A percentile compares a stretch with the other conserved stretches of the same genome.
These are phyloP conservation scores for Aphelenchoides fujianensis DNA, from an alignment of 1,140 invertebrate genomes.

Conservation along the genomic window DNA sequence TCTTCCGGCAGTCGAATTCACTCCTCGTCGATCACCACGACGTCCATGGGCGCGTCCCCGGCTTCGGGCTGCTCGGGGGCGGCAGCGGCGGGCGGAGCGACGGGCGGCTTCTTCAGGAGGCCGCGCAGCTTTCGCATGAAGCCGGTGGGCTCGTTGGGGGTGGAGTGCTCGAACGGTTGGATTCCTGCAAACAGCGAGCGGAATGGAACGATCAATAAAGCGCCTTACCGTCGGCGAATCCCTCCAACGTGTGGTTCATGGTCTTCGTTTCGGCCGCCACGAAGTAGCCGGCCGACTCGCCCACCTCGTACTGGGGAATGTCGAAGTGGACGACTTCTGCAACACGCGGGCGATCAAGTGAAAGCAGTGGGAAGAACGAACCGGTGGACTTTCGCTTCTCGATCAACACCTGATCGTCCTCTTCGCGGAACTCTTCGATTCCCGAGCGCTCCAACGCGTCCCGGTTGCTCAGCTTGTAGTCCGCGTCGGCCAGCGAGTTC, in stretches of 20 bases:
- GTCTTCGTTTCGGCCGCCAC: background rate
- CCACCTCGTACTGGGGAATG: background rate
- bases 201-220: background rate
- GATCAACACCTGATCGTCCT: background rate
- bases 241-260: slow-evolving; percentile 4
- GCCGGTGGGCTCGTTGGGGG: background rate
- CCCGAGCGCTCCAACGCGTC: slow-evolving; percentile 5
- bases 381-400: background rate
- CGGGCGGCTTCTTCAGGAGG: too few relatives aligned
- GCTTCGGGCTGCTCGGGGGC: too few relatives aligned
- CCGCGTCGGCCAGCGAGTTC: background rate
- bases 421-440: background rate
- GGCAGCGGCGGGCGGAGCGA: too few relatives aligned
- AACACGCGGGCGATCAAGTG: too few relatives aligned
- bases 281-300: background rate
- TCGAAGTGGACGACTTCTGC: background rate
- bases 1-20: too few relatives aligned
- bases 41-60: too few relatives aligned
- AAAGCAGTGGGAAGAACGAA: slow-evolving; percentile 3
- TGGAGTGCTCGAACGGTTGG: slow-evolving; percentile 1
- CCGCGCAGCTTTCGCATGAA: background rate
- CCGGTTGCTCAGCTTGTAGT: background rate
- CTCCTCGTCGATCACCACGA: too few relatives aligned
- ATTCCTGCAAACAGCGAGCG: background rate
- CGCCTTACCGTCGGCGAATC: background rate